phyloP scores from a whole-genome alignment of 2,888 invertebrate genomes.

The Drosophila paranaensis region DNA sequence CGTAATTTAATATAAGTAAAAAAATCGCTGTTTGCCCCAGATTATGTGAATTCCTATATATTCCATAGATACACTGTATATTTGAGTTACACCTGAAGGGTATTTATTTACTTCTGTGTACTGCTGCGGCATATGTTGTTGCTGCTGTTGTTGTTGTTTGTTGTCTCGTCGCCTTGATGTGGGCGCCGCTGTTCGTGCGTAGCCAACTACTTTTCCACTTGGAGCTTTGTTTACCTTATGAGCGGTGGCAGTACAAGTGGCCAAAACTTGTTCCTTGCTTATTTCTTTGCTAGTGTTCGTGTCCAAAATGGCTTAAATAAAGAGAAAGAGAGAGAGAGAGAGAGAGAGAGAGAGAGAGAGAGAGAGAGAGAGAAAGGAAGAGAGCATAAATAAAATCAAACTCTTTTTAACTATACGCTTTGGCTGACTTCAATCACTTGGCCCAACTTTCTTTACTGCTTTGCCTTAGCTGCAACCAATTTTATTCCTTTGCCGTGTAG shows the following conservation, averaged over 20 bases:
- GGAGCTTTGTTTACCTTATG: constrained; percentile 63
- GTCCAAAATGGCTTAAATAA: constrained; percentile 57
- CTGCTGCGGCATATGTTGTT: neutral
- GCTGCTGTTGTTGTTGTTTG: constrained; percentile 5
- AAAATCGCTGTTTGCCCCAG: too few species aligned
- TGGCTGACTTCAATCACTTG: constrained; percentile 57
- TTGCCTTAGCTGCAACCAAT: constrained; percentile 36
- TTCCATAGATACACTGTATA: neutral
- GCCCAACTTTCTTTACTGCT: neutral
- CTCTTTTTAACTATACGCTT: constrained; percentile 29
- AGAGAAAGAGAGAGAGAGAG: neutral
- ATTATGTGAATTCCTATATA: neutral
- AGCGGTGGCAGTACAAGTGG: constrained; percentile 38
- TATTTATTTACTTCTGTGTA: neutral
- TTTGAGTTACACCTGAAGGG: neutral
- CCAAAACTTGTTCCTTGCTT: constrained; percentile 58
- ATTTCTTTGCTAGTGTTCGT: constrained; percentile 47
- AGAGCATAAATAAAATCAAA: constrained; percentile 3
- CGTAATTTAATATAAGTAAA: too few species aligned
- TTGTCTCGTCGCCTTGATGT: constrained; percentile 20
- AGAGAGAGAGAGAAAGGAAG: neutral
- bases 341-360: neutral
- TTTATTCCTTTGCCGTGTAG: constrained; percentile 65
- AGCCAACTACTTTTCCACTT: constrained; percentile 56
- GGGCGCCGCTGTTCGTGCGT: constrained; percentile 41